A percentile compares a stretch with the other conserved stretches of the same genome.
Conservation (phyloP, 2,113 vertebrate species). For the Balaeniceps rex region DNA sequence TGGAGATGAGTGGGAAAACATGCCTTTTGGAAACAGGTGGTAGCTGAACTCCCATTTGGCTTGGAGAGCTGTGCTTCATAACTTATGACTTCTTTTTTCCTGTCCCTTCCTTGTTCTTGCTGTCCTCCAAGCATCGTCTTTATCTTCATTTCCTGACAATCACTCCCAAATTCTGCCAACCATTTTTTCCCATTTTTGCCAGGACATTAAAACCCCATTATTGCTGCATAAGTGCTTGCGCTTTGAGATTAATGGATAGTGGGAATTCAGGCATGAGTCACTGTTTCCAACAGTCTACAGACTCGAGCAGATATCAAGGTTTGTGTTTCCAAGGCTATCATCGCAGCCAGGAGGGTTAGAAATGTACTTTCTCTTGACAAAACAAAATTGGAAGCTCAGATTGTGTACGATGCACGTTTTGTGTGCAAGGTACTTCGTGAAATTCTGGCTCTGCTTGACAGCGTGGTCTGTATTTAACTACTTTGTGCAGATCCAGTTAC, state of each 20-base stretch:
- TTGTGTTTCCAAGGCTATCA: background rate
- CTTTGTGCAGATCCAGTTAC: background rate
- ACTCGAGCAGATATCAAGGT: background rate
- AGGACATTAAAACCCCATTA: conserved; percentile 9
- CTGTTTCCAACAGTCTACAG: background rate
- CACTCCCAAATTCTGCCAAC: conserved; percentile 4
- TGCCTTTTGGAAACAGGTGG: background rate
- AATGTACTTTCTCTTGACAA: background rate
- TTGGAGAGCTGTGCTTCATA: background rate
- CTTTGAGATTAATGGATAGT: conserved; percentile 5
- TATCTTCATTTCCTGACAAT: conserved; percentile 1
- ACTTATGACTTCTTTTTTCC: background rate
- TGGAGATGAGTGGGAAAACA: background rate
- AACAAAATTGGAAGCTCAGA: background rate
- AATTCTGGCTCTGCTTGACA: background rate
- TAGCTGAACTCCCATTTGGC: background rate
- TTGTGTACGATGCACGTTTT: fast-evolving
- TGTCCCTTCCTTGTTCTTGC: background rate
- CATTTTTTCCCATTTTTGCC: background rate
- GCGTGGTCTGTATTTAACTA: background rate
- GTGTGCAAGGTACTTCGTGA: background rate
- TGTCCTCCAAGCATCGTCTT: background rate
- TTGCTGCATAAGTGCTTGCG: background rate
- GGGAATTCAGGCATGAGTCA: conserved; percentile 15
- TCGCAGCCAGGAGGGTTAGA: background rate